These are phyloP conservation scores for Chelon auratus DNA, from an alignment of 2,797 vertebrate genomes.

Conservation along the genomic window DNA sequence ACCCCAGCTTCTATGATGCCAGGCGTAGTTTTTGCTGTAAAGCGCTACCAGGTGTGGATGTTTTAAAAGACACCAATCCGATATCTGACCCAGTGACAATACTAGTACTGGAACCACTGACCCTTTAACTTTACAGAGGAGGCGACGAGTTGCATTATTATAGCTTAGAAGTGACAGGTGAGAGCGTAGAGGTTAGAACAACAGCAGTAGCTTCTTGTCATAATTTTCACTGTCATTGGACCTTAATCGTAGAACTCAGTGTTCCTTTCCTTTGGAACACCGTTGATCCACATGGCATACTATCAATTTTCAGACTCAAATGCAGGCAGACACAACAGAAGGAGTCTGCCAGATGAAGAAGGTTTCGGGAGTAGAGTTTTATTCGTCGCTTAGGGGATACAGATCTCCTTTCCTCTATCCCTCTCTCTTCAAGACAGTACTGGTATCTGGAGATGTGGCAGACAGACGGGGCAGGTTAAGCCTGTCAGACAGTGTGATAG, in stretches of 20 bases:
- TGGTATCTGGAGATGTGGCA: slow-evolving; percentile 49
- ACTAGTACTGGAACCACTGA: too few species aligned
- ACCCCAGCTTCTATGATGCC: too few species aligned
- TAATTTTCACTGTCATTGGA: not conserved
- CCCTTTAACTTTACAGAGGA: too few species aligned
- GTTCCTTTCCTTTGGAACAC: slow-evolving; percentile 3
- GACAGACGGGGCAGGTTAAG: slow-evolving; percentile 49
- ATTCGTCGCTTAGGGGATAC: slow-evolving; percentile 32
- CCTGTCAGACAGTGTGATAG: slow-evolving; percentile 35
- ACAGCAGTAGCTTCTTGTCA: not conserved
- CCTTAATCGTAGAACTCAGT: not conserved
- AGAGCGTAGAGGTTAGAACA: not conserved
- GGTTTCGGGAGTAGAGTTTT: slow-evolving; percentile 32
- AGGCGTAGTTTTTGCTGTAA: too few species aligned
- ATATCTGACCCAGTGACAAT: too few species aligned
- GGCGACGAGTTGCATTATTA: not conserved
- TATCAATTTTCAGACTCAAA: slow-evolving; percentile 49
- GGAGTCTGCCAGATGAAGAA: slow-evolving; percentile 40
- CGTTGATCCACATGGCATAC: slow-evolving; percentile 20
- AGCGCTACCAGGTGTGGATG: too few species aligned
- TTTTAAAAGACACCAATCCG: too few species aligned
- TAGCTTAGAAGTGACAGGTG: slow-evolving; percentile 1
- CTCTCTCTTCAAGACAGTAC: slow-evolving; percentile 27
- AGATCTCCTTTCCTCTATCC: slow-evolving; percentile 29
- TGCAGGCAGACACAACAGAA: slow-evolving; percentile 48